Evolutionary conservation across 2,888 invertebrate species (phyloP), one percentile per base, ranked within the genome.

Genomic region (Leucania comma): DNA sequence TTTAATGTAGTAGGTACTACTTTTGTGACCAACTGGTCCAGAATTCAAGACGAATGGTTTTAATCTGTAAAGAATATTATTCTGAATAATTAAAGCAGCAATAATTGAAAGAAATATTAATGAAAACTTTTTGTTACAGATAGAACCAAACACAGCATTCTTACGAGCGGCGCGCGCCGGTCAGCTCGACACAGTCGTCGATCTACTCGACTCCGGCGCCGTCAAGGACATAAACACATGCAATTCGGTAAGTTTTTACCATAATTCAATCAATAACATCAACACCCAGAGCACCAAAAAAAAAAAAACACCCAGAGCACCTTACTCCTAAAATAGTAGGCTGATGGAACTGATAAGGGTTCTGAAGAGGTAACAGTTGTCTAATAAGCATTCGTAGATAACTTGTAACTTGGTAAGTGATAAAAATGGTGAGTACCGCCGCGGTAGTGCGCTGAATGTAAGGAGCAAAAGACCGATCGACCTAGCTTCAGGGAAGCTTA

Each of bases 211-310:
- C 95, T 96, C 97, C 51, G 97, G 97, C 73, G 98, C 98, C 75
- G 98, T 98, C 85, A 97, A 98, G 84, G 99, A 99, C 92, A 99
- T 99, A 92, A 99, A 99, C 96, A 99, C 99, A 84, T 98, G 99
- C 93, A 99, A 99, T 96, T 98, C 99, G 91, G 99, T 99, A 95
- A 97, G 97, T 95, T 68, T 29, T 35, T 29, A 17, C 20, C 26
- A 38, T 17, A 22, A 10, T 35, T 22, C 8, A 20, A 22, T 35
- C 1, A 3, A 8, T 12, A 22, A 2, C 8, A 54, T 56, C 0
- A 22, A 10, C 56, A 35, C 0, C 14, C 2, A 14, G 6, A n/a
- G n/a, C 54, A 4, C 22, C n/a, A n/a, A n/a, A n/a, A n/a, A n/a
- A n/a, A n/a, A n/a, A n/a, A n/a, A n/a, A 22, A 10, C 56, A 35